Base-by-base conservation (phyloP, 2,888 invertebrate species). In the Brachycybe producta region DNA sequence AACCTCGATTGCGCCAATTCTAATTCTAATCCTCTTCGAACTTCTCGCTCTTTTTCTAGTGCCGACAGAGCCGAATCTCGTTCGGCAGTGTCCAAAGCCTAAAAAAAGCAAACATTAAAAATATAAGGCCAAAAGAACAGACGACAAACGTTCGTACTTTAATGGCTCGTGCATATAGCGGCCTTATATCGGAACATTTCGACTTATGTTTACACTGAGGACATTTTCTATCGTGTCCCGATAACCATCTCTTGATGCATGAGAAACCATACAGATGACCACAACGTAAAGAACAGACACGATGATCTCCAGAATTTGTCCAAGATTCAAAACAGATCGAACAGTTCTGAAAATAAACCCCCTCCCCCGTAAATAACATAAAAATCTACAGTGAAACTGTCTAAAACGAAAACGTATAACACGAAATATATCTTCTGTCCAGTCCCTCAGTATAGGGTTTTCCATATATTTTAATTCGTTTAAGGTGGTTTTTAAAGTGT, bases 261-360 rank as follows among this genome's bases (percentile, higher is more conserved):
- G 74, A 73, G 1, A 77, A 69, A 0, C 95, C 95, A 67, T 91
- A 95, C 5, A 94, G 67, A 68, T 95, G 95, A 0, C 95, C 95
- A 66, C 95, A 95, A 61, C 80, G 80, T 7, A 95, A 68, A 0
- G 86, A 80, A n/a, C 82, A 82, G 2, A 94, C 69, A 47, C 91
- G 73, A 65, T 95, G 95, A 0, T 75, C 77, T 0, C 92, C 94
- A 0, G 81, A 77, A 63, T 80, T 86, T 3, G 82, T 84, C 86
- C 90, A 94, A 2, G 75, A 68, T 49, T 92, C 92, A 55, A 90
- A 72, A 63, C 94, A 94, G 56, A 94, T 91, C 0, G 88, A 78
- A 60, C 94, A 94, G 0, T 75, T 74, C 60, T 78, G 75, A 0
- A 42, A 40, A 45, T n/a, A 30, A n/a, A n/a, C n/a, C n/a, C n/a